phyloP scores from a whole-genome alignment of 2,797 vertebrate genomes.

The Acanthopagrus latus region DNA sequence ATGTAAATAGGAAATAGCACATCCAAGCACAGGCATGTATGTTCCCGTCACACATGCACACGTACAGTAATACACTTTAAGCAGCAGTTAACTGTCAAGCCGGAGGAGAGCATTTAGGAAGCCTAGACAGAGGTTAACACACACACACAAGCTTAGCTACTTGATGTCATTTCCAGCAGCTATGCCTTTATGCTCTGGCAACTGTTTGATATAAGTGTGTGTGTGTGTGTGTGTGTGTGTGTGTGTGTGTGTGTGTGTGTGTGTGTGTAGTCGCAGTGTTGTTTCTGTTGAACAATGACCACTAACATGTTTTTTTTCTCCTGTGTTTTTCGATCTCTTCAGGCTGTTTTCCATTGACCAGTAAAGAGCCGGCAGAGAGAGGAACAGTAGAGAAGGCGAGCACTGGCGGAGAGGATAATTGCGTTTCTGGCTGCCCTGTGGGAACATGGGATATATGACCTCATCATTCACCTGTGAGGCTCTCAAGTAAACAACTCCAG shows the following conservation, averaged over 20 bases:
- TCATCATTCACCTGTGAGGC: conserved; percentile 88
- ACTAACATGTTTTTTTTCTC: conserved; percentile 41
- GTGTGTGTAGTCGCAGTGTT: not conserved
- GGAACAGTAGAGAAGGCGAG: conserved; percentile 49
- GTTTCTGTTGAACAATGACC: conserved; percentile 46
- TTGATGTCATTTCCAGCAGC: conserved; percentile 69
- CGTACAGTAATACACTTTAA: conserved; percentile 54
- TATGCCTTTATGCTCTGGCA: conserved; percentile 48
- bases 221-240: conserved; percentile 17
- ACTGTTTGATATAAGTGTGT: conserved; percentile 43
- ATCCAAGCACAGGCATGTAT: conserved; percentile 19
- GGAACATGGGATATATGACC: conserved; percentile 93
- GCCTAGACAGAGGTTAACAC: conserved; percentile 41
- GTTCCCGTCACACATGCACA: conserved; percentile 33
- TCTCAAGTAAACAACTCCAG: conserved; percentile 73
- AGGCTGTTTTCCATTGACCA: conserved; percentile 68
- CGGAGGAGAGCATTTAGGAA: conserved; percentile 42
- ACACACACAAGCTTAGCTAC: conserved; percentile 43
- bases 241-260: conserved; percentile 12
- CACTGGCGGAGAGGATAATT: conserved; percentile 76
- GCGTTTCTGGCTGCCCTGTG: conserved; percentile 79
- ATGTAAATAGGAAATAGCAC: conserved; percentile 53
- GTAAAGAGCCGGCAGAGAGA: conserved; percentile 57
- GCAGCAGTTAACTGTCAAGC: conserved; percentile 64
- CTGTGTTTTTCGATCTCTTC: conserved; percentile 54